Evolutionary conservation across 2,113 vertebrate species (phyloP), one percentile per base, ranked within the genome.

Genomic region (Saccopteryx bilineata): DNA sequence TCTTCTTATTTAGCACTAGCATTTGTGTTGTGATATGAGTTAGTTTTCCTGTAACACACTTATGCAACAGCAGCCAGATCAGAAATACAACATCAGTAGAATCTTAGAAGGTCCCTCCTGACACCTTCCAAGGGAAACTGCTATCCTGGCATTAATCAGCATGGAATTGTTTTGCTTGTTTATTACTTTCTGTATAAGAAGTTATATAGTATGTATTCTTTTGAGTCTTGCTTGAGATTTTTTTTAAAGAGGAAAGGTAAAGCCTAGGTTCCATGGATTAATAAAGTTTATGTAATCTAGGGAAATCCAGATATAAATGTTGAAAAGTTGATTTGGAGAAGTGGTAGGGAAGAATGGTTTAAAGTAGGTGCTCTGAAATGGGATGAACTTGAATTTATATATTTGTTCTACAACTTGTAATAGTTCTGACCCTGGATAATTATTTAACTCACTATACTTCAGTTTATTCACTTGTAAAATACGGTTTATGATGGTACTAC

Each of bases 1-100:
- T 94, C 66, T 76, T 92, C 61, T 68, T 95, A 87, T 81, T 91
- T 65, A 93, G 81, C 66, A 91, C 61, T 94, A 85, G 33, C 84
- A 85, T 81, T 95, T 90, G 69, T 5, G 23, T 78, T 92, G 33
- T 61, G 56, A 72, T 96, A 68, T 54, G 76, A 76, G 63, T 74
- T 63, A 74, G 39, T 79, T 90, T 96, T 96, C n/a, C 33, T 56
- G 46, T 88, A 87, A 85, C 5, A 69, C 9, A 84, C 6, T 12
- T 5, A 33, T 68, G 3, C 56, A 24, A 83, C 3, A n/a, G 39
- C 21, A 90, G 2, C 31, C 63, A 72, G 9, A 63, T 63, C 5
- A 80, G 84, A 92, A 90, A 60, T 31, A 86, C 21, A 65, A 28
- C 11, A 89, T 60, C 21, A 28, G 61, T 58, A 56, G 39, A 5